Evolutionary conservation across 2,888 invertebrate species (phyloP), one percentile per base, ranked within the genome.

Genomic region (Myopa testacea): DNA sequence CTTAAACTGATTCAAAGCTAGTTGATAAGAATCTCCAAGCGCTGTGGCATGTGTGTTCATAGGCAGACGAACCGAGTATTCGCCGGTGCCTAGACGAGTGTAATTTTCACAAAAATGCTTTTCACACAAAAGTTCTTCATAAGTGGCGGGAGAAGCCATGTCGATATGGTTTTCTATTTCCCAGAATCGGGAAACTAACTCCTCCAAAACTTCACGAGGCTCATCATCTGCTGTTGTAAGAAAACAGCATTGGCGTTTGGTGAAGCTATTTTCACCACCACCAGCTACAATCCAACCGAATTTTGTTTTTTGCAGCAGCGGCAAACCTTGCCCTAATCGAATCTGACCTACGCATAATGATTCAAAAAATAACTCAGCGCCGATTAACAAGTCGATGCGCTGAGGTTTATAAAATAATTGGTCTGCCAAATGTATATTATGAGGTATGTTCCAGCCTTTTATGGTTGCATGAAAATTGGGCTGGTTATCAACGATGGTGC

Each of bases 341-440:
- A 81, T 77, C 76, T 81, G 80, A 14, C 82, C 81, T 38, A 81
- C 80, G 50, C 55, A 26, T 26, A 83, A 62, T n/a, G 81, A 55
- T 14, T 82, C 81, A 50, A 79, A 81, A 75, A 82, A 82, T 50
- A 81, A n/a, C 16, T 52, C 69, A n/a, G 79, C 80, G 14, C 78
- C 76, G 7, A 80, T 38, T 40, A 76, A 60, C 14, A 72, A 58
- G 37, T 80, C 77, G 45, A 77, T 37, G 38, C 55, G 6, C 34
- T 70, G 71, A 50, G 78, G 78, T 34, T 26, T 63, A 68, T 67
- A 77, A 55, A 78, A 78, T 6, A 62, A 71, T 55, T 75, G 78
- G 69, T 77, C 80, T 16, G 69, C 69, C 12, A 69, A 37, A 10
- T 58, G 50, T 26, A 72, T 14, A 58, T 72, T 72, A 52, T n/a